Evolutionary conservation across 1,140 invertebrate species (phyloP).

Genomic region (fruit fly (Drosophila melanogaster)): DNA sequence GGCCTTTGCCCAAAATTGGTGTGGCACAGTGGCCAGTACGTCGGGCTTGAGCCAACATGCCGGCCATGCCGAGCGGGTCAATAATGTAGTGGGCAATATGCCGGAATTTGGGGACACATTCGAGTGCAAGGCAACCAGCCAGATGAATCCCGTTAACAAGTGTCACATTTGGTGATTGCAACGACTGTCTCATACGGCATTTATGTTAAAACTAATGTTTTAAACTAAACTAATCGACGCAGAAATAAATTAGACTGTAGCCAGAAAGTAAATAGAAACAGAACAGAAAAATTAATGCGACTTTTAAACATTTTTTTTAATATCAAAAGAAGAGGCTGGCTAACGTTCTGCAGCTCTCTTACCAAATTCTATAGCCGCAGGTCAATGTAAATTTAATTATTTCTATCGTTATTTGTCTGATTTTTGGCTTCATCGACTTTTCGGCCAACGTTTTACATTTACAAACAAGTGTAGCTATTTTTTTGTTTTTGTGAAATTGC

Average conservation of each 20-base stretch:
- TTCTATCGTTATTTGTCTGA: not conserved
- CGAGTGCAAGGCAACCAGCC: conserved; percentile 50
- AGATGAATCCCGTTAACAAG: conserved; percentile 67
- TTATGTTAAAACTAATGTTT: no score
- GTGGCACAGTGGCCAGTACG: conserved; percentile 27
- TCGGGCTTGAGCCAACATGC: conserved; percentile 29
- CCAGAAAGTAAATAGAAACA: no score
- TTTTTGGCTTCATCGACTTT: no score
- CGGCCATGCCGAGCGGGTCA: conserved; percentile 63
- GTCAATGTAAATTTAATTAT: not conserved
- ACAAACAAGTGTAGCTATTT: conserved; percentile 10
- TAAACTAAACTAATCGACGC: not conserved
- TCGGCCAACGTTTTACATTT: no score
- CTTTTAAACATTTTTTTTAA: not conserved
- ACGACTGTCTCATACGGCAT: not conserved
- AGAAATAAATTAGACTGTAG: not conserved
- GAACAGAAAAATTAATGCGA: not conserved
- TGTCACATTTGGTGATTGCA: conserved; percentile 72
- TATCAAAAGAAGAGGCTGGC: not conserved
- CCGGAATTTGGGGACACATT: conserved; percentile 68
- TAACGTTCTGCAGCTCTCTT: no score
- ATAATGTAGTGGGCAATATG: conserved; percentile 76
- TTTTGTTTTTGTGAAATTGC: conserved; percentile 29
- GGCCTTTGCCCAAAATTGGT: conserved; percentile 78
- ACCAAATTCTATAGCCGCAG: no score